phyloP scores from a whole-genome alignment of 1,140 invertebrate genomes.

The Drosophila kepulauana region DNA sequence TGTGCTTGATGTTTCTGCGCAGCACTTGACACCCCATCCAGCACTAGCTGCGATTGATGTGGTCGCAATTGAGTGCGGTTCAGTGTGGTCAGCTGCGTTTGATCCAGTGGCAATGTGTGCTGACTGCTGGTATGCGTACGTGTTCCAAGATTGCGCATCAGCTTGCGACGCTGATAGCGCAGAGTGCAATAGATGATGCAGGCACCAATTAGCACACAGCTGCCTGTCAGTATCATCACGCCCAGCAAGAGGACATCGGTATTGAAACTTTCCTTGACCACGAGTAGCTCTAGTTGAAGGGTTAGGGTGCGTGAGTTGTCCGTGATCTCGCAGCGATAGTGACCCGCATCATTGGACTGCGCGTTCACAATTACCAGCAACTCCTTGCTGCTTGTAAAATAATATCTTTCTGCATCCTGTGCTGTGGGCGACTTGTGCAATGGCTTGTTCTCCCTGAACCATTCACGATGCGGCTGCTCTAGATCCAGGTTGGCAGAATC shows the following conservation, averaged over 20 bases:
- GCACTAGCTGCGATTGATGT: slow-evolving; percentile 54
- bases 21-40: slow-evolving; percentile 45
- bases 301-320: slow-evolving; percentile 82
- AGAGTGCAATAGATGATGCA: slow-evolving; percentile 96
- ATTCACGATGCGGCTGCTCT: slow-evolving; percentile 92
- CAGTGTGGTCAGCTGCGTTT: slow-evolving; percentile 74
- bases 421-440: slow-evolving; percentile 89
- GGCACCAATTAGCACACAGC: slow-evolving; percentile 94
- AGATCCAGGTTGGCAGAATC: slow-evolving; percentile 86
- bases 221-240: slow-evolving; percentile 94
- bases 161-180: slow-evolving; percentile 89
- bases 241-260: slow-evolving; percentile 88
- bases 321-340: slow-evolving; percentile 94
- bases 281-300: slow-evolving; percentile 82
- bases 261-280: slow-evolving; percentile 85
- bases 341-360: slow-evolving; percentile 91
- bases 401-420: slow-evolving; percentile 87
- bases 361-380: slow-evolving; percentile 94
- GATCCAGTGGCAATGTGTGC: slow-evolving; percentile 68
- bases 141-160: slow-evolving; percentile 69
- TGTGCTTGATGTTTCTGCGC: slow-evolving; percentile 41
- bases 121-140: slow-evolving; percentile 54
- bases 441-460: slow-evolving; percentile 93
- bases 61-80: slow-evolving; percentile 68
- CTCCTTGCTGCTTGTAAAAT: slow-evolving; percentile 94